phyloP scores from a whole-genome alignment of 1,140 invertebrate genomes.

The Drosophila nikananu region DNA sequence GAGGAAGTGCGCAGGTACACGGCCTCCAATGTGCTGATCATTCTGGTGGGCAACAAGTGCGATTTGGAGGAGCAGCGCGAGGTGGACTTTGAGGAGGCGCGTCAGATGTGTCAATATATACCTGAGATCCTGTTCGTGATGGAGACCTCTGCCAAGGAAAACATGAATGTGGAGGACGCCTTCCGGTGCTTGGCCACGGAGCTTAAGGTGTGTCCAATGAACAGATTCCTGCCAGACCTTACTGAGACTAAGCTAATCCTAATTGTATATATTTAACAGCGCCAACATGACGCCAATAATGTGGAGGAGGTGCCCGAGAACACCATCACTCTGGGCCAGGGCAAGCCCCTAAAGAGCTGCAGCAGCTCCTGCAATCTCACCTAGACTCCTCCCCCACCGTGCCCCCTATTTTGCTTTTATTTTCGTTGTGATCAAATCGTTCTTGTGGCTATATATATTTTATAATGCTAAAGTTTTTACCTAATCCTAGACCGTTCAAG shows the following conservation, averaged over 20 bases:
- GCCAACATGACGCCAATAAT: constrained; percentile 72
- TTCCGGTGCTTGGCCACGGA: constrained; percentile 95
- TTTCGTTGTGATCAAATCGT: constrained; percentile 73
- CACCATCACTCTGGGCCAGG: constrained; percentile 77
- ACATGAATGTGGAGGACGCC: constrained; percentile 96
- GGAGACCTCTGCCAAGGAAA: constrained; percentile 97
- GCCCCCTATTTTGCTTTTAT: constrained; percentile 54
- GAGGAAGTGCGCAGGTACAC: constrained; percentile 97
- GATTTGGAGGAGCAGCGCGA: constrained; percentile 93
- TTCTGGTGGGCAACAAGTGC: constrained; percentile 97
- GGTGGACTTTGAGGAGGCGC: constrained; percentile 93
- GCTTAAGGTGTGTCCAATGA: constrained; percentile 88
- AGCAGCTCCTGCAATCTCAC: constrained; percentile 84
- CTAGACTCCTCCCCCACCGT: constrained; percentile 42
- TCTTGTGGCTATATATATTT: constrained; percentile 72
- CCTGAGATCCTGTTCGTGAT: constrained; percentile 93
- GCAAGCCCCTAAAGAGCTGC: constrained; percentile 79
- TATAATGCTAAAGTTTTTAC: constrained; percentile 58
- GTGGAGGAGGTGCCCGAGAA: constrained; percentile 66
- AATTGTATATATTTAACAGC: constrained; percentile 27
- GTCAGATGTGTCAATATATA: constrained; percentile 93
- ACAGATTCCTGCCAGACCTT: not conserved
- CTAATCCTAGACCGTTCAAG: constrained; percentile 57
- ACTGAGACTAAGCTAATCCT: not conserved
- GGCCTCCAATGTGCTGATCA: constrained; percentile 94